Evolutionary conservation across 1,140 invertebrate genomes (phyloP), one percentile per base, ranked within the genome.

Genomic region (Ditylenchus dipsaci): DNA sequence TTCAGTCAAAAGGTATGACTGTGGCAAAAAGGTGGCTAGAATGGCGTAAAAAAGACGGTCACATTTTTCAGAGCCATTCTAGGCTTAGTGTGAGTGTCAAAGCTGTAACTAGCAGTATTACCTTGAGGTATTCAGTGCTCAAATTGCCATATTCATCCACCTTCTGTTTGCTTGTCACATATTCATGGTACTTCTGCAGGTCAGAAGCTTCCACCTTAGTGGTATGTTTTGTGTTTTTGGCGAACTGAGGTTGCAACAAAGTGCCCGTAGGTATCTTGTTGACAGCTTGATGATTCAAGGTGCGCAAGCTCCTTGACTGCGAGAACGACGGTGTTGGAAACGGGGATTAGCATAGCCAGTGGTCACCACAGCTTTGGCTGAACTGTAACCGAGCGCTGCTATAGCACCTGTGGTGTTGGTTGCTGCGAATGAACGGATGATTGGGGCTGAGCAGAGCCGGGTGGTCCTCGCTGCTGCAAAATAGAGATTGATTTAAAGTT

Each of bases 91-190:
- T n/a, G n/a, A n/a, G n/a, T n/a, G n/a, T n/a, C n/a, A n/a, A n/a
- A n/a, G n/a, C n/a, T n/a, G n/a, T n/a, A n/a, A n/a, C n/a, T n/a
- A n/a, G n/a, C n/a, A 38, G 33, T 38, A 11, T 26, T 53, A 53
- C 49, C 49, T 53, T 98, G 77, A 91, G 91, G 45, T 96, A 79
- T 77, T 91, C 91, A 0, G 93, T 97, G 84, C 93, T 91, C 1
- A 97, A 84, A 82, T 94, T 91, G 0, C 93, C 95, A 77, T 90
- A 89, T 0, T 90, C 89, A 82, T 95, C 92, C 47, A 90, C 89
- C 74, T 92, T 90, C 84, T 97, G 93, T 0, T 91, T 89, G 27
- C 93, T 89, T 0, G 97, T 85, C 71, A 91, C 90, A 83, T 97
- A 97, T 82, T 93, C 93, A 0, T 88, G 90, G 30, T 89, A 89